Conservation (phyloP, 1,140 invertebrate genomes). For the Drosophila arizonae region DNA sequence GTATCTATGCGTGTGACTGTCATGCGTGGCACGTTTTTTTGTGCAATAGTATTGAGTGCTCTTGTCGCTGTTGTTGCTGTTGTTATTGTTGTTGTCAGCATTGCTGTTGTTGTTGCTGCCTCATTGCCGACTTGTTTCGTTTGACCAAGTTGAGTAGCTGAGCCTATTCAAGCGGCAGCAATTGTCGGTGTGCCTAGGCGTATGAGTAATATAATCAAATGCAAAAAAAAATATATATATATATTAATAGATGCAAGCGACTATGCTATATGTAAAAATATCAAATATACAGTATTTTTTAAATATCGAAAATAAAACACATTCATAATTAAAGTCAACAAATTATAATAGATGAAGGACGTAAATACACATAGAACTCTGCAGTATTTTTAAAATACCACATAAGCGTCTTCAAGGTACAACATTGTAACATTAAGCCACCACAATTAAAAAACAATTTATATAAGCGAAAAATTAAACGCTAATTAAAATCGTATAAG, state of each 20-base stretch:
- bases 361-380: too few relatives aligned
- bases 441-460: constrained; percentile 24
- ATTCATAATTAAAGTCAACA: too few relatives aligned
- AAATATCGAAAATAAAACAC: too few relatives aligned
- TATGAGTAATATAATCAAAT: constrained; percentile 60
- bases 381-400: too few relatives aligned
- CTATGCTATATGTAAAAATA: too few relatives aligned
- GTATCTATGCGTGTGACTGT: constrained; percentile 41
- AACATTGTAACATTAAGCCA: background rate
- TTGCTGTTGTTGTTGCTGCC: constrained; percentile 18
- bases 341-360: too few relatives aligned
- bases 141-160: constrained; percentile 49
- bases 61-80: constrained; percentile 5
- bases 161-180: constrained; percentile 13
- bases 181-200: constrained; percentile 20
- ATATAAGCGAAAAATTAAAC: constrained; percentile 2
- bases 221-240: background rate
- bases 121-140: constrained; percentile 48
- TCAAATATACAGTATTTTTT: too few relatives aligned
- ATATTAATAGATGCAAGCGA: too few relatives aligned
- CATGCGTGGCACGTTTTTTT: constrained; percentile 76
- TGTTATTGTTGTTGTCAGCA: constrained; percentile 6
- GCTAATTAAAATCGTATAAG: constrained; percentile 17
- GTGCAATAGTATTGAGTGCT: constrained; percentile 51
- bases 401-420: background rate